phyloP scores from a whole-genome alignment of 2,888 invertebrate genomes.

The Syritta pipiens region DNA sequence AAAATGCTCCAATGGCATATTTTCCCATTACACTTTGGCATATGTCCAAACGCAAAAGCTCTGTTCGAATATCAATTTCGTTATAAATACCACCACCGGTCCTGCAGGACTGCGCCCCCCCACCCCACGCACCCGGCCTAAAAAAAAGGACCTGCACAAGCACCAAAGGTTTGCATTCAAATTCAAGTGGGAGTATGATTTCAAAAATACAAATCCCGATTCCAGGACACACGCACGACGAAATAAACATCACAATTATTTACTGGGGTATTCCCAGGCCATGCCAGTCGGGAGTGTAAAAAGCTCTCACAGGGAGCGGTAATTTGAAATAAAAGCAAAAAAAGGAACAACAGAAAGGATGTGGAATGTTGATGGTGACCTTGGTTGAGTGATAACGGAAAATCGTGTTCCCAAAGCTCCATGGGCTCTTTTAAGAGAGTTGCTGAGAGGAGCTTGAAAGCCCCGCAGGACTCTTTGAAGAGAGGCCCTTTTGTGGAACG shows the following conservation, averaged over 20 bases:
- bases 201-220: neutral
- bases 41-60: slow-evolving; percentile 59
- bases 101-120: no score
- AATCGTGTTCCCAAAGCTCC: slow-evolving; percentile 16
- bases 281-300: slow-evolving; percentile 15
- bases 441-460: neutral
- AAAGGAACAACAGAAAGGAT: slow-evolving; percentile 34
- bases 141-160: neutral
- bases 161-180: no score
- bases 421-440: neutral
- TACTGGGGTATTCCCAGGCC: slow-evolving; percentile 53
- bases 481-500: slow-evolving; percentile 46
- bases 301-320: slow-evolving; percentile 45
- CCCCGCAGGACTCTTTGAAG: neutral
- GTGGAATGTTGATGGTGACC: slow-evolving; percentile 52
- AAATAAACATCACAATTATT: slow-evolving; percentile 43
- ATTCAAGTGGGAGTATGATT: no score
- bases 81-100: no score
- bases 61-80: slow-evolving; percentile 44
- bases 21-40: slow-evolving; percentile 55
- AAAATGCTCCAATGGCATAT: slow-evolving; percentile 56
- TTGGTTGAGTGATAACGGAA: slow-evolving; percentile 62
- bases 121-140: neutral
- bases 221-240: neutral
- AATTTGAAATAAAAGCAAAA: slow-evolving; percentile 9